Conservation (phyloP, 2,113 vertebrate genomes). For the Myrmecobius fasciatus region DNA sequence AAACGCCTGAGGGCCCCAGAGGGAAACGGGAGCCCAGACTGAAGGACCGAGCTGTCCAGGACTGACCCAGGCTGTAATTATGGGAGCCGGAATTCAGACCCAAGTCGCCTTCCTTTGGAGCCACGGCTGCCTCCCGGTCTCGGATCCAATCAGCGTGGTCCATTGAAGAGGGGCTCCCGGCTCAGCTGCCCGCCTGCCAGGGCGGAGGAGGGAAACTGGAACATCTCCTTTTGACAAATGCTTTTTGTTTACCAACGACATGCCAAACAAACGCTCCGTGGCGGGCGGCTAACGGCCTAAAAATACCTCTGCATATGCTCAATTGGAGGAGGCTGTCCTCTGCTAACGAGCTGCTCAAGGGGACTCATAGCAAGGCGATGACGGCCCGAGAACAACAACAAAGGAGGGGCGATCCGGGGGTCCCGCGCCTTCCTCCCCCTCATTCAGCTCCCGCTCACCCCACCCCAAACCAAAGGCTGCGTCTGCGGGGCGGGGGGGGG, state of each 20-base stretch:
- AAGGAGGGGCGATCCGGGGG: neutral
- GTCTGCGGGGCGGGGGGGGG: neutral
- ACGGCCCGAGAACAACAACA: neutral
- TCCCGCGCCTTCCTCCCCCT: neutral
- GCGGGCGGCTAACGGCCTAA: constrained; percentile 65
- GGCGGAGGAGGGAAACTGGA: constrained; percentile 57
- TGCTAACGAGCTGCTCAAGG: constrained; percentile 59
- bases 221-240: constrained; percentile 71
- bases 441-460: neutral
- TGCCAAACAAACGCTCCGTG: constrained; percentile 67
- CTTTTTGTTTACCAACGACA: constrained; percentile 74
- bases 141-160: constrained; percentile 30
- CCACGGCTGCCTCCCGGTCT: neutral
- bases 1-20: neutral
- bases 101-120: neutral
- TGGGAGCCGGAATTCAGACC: neutral
- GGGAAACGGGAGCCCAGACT: neutral
- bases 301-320: constrained; percentile 73
- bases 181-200: constrained; percentile 25
- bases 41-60: neutral
- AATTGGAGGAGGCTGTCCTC: constrained; percentile 53
- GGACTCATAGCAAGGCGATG: neutral
- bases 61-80: neutral
- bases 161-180: constrained; percentile 60
- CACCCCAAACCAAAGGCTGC: neutral